Base-by-base conservation (phyloP, 2,888 invertebrate genomes). In the Acholoe squamosa region DNA sequence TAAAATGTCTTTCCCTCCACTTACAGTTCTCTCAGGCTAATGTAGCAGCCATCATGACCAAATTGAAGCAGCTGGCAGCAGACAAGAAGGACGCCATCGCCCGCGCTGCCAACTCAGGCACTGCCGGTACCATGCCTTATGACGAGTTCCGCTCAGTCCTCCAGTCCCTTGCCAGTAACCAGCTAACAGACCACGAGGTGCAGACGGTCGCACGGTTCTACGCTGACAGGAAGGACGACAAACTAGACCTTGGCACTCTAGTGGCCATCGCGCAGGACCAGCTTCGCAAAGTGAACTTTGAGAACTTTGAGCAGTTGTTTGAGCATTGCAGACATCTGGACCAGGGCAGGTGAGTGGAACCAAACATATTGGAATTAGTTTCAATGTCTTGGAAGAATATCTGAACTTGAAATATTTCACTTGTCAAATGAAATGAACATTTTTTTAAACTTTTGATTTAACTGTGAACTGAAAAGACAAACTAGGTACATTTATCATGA, bases 221-320 rank as follows among this genome's bases (percentile, higher is more conserved):
- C 89, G 92, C 92, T 89, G 92, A 94, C 89, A 92, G 93, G 43
- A 92, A 92, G 33, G 91, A 91, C 3, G 94, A 94, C 33, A 91
- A 90, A 33, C 89, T 94, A 52, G 93, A 94, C 91, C 77, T 93
- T 7, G 92, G 93, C 28, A 94, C 93, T 80, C 92, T 96, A 76
- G 91, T 94, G 19, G 94, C 94, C 33, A 93, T 95, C 71, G 93
- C 94, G 14, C 95, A 95, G 91, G 95, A 95, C 89, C 94, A 95
- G 90, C 93, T 96, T 89, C 93, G 95, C 91, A 95, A 94, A 92
- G 93, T 93, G 91, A 95, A 95, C 93, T 96, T 93, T 92, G 95
- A 96, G 91, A 94, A 94, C 84, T 95, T 95, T 92, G 92, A 92
- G 67, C 93, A 93, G 90, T 92, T 95, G 25, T 90, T 93, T 28